Evolutionary conservation across 2,888 invertebrate genomes (phyloP).

Genomic region (Coelopa pilipes): DNA sequence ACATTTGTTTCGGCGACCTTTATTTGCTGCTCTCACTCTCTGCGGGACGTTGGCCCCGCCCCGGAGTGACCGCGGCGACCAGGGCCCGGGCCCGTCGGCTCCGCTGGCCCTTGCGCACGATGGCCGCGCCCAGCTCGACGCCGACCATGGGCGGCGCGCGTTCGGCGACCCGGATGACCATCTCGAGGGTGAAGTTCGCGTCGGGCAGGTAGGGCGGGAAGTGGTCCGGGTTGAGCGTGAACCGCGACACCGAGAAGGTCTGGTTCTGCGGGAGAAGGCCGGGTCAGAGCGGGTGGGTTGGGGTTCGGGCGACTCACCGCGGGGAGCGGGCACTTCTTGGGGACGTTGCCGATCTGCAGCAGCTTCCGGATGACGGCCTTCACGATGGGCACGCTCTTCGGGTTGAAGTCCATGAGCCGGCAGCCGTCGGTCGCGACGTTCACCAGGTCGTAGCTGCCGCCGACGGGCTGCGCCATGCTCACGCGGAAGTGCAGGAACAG

Average conservation of each 20-base stretch:
- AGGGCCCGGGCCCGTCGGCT: too few relatives aligned
- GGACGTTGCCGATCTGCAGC: constrained; percentile 7
- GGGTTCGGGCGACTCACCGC: background rate
- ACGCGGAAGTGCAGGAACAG: background rate
- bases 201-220: constrained; percentile 12
- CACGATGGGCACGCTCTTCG: background rate
- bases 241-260: background rate
- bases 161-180: background rate
- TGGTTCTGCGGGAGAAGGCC: background rate
- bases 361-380: constrained; percentile 5
- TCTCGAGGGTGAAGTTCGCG: background rate
- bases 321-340: background rate
- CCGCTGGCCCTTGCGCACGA: background rate
- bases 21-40: too few relatives aligned
- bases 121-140: background rate
- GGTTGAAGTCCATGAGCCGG: background rate
- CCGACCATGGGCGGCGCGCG: background rate
- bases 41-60: too few relatives aligned
- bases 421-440: background rate
- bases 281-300: background rate
- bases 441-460: background rate
- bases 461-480: background rate
- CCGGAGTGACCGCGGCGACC: too few relatives aligned
- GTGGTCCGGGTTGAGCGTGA: constrained; percentile 15
- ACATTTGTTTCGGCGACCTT: too few relatives aligned